Conservation (phyloP, 23 tunicate genomes). For the Halocynthia roretzi region DNA sequence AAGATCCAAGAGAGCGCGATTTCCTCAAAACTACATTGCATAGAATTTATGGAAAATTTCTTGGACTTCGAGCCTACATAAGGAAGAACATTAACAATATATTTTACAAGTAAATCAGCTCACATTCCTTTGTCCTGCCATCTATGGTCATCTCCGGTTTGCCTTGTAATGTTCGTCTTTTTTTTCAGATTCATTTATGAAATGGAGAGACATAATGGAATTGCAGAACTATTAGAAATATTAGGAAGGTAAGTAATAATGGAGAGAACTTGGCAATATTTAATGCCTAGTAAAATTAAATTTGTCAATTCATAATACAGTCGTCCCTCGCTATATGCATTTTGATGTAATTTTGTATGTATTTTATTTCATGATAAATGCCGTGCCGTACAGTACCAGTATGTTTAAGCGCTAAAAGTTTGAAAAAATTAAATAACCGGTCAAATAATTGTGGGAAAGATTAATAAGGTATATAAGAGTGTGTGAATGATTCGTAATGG, state of each 20-base stretch:
- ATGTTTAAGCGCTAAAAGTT: no score
- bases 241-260: constrained; percentile 69
- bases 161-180: not conserved
- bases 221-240: constrained; percentile 95
- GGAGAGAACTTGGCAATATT: not conserved
- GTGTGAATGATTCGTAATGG: no score
- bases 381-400: no score
- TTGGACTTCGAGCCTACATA: constrained; percentile 92
- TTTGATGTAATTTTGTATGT: no score
- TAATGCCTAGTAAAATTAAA: no score
- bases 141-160: not conserved
- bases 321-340: no score
- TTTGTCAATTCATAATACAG: no score
- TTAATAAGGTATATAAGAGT: no score
- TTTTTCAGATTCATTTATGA: constrained; percentile 85
- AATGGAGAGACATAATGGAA: constrained; percentile 95
- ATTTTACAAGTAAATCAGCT: constrained; percentile 69
- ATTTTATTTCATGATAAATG: no score
- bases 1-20: constrained; percentile 97
- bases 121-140: not conserved
- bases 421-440: no score
- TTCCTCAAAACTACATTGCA: constrained; percentile 96
- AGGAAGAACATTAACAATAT: constrained; percentile 96
- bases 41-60: constrained; percentile 97
- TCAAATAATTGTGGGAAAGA: no score